Evolutionary conservation across 1,140 invertebrate species (phyloP), one percentile per base, ranked within the genome.

Genomic region (Drosophila setifemur): DNA sequence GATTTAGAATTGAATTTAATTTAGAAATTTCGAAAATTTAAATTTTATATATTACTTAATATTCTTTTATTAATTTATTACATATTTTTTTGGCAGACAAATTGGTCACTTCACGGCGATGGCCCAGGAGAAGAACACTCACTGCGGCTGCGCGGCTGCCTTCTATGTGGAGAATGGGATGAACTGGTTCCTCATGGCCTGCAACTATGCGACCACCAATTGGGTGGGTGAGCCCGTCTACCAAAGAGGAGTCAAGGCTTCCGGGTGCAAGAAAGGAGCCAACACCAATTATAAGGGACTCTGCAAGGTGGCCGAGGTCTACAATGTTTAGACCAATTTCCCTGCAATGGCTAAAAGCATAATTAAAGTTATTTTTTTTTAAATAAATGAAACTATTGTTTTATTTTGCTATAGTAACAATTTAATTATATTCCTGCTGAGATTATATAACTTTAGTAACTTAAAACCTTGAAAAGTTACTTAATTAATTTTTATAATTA

Each of bases 141-240:
- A 64, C 11, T 31, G 69, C 0, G 86, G 82, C 14, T 88, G 86
- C 12, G 74, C 78, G 11, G 69, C 55, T 1, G 55, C 58, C n/a
- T 23, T 1, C 7, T 77, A 50, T 35, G 11, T 31, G 3, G 2
- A 12, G 3, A n/a, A 14, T 12, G 16, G 11, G 1, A 1, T n/a
- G 5, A 69, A 52, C 4, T 29, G 42, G 7, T 64, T 54, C 40
- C 50, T 77, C 1, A 2, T 79, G 3, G 67, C 54, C 42, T 83
- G 82, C 28, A 87, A 87, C 40, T 87, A 85, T 48, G 72, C 77
- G 4, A 67, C 64, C 11, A 81, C 61, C 16, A 81, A 81, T 28
- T 28, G 39, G 6, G 12, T 83, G 1, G 70, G 68, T 4, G 0
- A 12, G 5, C 19, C 58, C 9, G 54, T 82, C 7, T 88, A 85